These are phyloP conservation scores for Sturnus vulgaris DNA, from an alignment of 2,113 vertebrate genomes.

Conservation along the genomic window DNA sequence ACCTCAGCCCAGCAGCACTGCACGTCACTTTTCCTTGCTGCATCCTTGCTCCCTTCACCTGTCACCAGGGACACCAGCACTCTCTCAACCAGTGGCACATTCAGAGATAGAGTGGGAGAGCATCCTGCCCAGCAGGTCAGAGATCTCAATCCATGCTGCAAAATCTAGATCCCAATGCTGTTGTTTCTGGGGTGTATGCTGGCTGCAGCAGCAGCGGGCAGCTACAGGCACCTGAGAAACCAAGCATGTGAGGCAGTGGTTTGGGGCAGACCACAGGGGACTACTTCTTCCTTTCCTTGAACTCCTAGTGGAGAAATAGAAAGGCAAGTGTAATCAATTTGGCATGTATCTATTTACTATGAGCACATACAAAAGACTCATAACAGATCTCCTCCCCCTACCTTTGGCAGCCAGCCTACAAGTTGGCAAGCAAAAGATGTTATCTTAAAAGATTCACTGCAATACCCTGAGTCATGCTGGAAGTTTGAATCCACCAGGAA, in stretches of 20 bases:
- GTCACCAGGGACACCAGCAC: not conserved
- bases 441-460: constrained; percentile 36
- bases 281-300: not conserved
- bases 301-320: not conserved
- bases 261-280: not conserved
- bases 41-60: not conserved
- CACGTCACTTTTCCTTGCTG: not conserved
- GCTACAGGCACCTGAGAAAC: not conserved
- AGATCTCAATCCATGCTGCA: not conserved
- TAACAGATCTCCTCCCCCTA: constrained; percentile 43
- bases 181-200: not conserved
- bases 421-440: constrained; percentile 42
- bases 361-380: constrained; percentile 37
- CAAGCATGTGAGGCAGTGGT: not conserved
- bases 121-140: rapidly evolving
- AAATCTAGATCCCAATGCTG: rapidly evolving
- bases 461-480: constrained; percentile 54
- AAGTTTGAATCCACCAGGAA: constrained; percentile 16
- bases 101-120: rapidly evolving
- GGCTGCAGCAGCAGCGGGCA: not conserved
- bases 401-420: constrained; percentile 40
- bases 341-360: constrained; percentile 37
- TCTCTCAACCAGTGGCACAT: not conserved
- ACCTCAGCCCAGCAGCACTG: not conserved
- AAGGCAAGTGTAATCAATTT: not conserved